These are phyloP conservation scores for Anoncus sp. DNA, from an alignment of 2,888 invertebrate genomes.

Conservation along the genomic window DNA sequence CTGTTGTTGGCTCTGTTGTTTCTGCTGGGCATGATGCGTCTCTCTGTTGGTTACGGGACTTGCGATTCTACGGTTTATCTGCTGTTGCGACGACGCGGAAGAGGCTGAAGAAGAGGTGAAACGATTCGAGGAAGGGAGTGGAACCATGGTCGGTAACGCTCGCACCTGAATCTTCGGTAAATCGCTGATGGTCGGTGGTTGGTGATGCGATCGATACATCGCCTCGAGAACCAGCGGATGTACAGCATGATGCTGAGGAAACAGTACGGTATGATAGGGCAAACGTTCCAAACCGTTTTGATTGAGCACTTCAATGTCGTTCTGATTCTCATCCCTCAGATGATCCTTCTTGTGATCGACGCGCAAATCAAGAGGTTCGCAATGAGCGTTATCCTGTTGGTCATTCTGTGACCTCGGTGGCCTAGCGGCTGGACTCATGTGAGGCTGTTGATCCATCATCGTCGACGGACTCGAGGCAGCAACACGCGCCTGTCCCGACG, in stretches of 20 bases:
- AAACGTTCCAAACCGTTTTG: constrained; percentile 76
- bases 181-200: constrained; percentile 85
- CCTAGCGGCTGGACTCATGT: constrained; percentile 86
- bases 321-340: constrained; percentile 94
- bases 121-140: constrained; percentile 78
- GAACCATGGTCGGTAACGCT: constrained; percentile 81
- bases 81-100: constrained; percentile 78
- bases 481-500: constrained; percentile 76
- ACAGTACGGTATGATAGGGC: constrained; percentile 80
- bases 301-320: constrained; percentile 86
- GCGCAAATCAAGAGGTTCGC: constrained; percentile 95
- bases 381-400: constrained; percentile 82
- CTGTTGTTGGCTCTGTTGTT: constrained; percentile 75
- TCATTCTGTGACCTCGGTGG: constrained; percentile 84
- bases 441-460: constrained; percentile 83
- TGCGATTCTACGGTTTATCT: constrained; percentile 84
- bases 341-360: constrained; percentile 92
- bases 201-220: constrained; percentile 86
- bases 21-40: constrained; percentile 66
- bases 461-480: constrained; percentile 44
- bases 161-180: constrained; percentile 85
- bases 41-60: constrained; percentile 82
- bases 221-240: constrained; percentile 90
- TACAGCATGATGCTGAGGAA: constrained; percentile 83
- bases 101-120: constrained; percentile 82